Conservation (phyloP, 2,797 vertebrate species). For the Orientallactaga sibirica region DNA sequence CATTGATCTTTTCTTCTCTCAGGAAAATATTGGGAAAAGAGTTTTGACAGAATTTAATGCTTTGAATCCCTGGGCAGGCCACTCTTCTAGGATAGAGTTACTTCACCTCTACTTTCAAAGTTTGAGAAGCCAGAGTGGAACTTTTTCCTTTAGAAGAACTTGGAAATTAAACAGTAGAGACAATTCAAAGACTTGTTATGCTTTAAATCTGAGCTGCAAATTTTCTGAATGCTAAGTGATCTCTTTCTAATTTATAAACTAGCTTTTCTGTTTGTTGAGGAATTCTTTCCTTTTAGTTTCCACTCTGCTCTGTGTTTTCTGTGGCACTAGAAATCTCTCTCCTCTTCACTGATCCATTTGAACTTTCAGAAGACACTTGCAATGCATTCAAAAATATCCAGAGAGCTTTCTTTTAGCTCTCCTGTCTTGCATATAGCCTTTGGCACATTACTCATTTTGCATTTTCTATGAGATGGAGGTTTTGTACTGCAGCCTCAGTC, state of each 20-base stretch:
- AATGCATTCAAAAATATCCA: background rate
- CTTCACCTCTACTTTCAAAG: slow-evolving; percentile 6
- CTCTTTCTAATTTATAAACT: background rate
- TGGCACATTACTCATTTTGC: background rate
- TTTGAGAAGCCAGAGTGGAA: background rate
- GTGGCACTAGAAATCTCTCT: background rate
- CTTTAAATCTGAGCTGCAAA: background rate
- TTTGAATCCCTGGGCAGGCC: background rate
- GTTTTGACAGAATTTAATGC: background rate
- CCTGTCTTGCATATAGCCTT: background rate
- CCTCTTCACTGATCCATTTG: background rate
- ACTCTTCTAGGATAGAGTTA: background rate
- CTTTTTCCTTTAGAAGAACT: background rate
- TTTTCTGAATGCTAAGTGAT: background rate
- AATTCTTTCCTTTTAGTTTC: background rate
- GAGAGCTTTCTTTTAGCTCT: background rate
- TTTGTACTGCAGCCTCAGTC: background rate
- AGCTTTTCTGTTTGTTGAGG: background rate
- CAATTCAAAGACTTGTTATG: background rate
- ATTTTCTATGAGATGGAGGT: background rate
- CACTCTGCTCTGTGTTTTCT: background rate
- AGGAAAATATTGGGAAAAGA: background rate
- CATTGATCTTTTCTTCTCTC: background rate
- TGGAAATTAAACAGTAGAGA: background rate
- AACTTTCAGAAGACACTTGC: background rate